These are phyloP conservation scores for Drosophila suboccidentalis DNA, from an alignment of 2,888 invertebrate genomes.

Conservation along the genomic window DNA sequence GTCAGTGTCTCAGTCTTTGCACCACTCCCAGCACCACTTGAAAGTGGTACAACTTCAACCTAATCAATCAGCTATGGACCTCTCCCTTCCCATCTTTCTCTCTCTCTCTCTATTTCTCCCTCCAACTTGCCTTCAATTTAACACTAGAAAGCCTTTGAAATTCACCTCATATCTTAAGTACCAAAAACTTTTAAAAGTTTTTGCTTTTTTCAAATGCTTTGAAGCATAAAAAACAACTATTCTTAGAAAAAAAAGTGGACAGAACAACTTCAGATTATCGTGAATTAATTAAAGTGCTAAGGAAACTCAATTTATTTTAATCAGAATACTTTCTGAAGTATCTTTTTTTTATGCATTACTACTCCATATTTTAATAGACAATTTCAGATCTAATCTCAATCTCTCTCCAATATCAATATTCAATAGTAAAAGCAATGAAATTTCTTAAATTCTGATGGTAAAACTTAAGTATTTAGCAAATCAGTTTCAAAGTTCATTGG, in stretches of 20 bases:
- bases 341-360: neutral
- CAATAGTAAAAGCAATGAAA: too few species aligned
- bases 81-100: neutral
- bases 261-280: neutral
- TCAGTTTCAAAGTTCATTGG: too few species aligned
- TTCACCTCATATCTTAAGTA: neutral
- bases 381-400: too few species aligned
- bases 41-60: slow-evolving; percentile 52
- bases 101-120: slow-evolving; percentile 1
- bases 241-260: too few species aligned
- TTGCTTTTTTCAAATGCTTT: neutral
- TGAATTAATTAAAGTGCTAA: neutral
- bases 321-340: neutral
- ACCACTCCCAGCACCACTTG: slow-evolving; percentile 54
- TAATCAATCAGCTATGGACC: slow-evolving; percentile 62
- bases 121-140: slow-evolving; percentile 43
- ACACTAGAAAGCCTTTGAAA: slow-evolving; percentile 48
- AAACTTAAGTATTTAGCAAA: too few species aligned
- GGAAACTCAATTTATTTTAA: neutral
- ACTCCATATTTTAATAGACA: too few species aligned
- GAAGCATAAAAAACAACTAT: too few species aligned
- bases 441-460: too few species aligned
- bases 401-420: too few species aligned
- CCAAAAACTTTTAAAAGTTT: slow-evolving; percentile 6
- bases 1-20: slow-evolving; percentile 9